These are phyloP conservation scores for Liodrosophila aerea DNA, from an alignment of 2,888 invertebrate genomes.

Conservation along the genomic window DNA sequence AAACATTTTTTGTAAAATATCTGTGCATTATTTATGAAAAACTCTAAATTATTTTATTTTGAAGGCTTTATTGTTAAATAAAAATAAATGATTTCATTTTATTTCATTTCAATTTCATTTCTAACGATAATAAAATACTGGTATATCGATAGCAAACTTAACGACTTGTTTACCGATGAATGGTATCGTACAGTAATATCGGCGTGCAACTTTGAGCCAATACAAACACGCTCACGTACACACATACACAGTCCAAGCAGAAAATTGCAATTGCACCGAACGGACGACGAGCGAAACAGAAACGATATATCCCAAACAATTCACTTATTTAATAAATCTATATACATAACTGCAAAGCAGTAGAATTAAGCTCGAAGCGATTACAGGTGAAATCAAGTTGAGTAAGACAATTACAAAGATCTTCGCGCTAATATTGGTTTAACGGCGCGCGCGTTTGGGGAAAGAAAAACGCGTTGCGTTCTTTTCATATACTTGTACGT, in stretches of 20 bases:
- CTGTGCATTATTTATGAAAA: no score
- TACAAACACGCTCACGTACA: constrained; percentile 51
- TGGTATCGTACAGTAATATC: constrained; percentile 22
- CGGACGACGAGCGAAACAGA: constrained; percentile 62
- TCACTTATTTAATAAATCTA: constrained; percentile 42
- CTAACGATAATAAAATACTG: constrained; percentile 23
- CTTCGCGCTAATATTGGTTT: constrained; percentile 35
- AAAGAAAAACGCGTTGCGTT: constrained; percentile 70
- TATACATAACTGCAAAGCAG: constrained; percentile 36
- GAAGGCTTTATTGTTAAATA: no score
- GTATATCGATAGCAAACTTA: background rate
- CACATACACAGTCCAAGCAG: constrained; percentile 32
- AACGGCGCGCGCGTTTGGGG: constrained; percentile 63
- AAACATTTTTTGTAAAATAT: no score
- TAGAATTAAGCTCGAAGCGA: constrained; percentile 18
- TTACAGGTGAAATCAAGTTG: constrained; percentile 30
- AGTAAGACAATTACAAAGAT: constrained; percentile 24
- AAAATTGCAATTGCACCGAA: constrained; percentile 71
- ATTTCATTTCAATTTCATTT: background rate
- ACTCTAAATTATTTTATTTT: no score
- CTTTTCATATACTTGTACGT: constrained; percentile 63
- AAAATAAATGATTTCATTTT: no score
- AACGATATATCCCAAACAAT: constrained; percentile 56
- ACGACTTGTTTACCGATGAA: constrained; percentile 16
- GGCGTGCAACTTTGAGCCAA: constrained; percentile 48